phyloP scores from a whole-genome alignment of 2,888 invertebrate species.

The Tanypteryx hageni region DNA sequence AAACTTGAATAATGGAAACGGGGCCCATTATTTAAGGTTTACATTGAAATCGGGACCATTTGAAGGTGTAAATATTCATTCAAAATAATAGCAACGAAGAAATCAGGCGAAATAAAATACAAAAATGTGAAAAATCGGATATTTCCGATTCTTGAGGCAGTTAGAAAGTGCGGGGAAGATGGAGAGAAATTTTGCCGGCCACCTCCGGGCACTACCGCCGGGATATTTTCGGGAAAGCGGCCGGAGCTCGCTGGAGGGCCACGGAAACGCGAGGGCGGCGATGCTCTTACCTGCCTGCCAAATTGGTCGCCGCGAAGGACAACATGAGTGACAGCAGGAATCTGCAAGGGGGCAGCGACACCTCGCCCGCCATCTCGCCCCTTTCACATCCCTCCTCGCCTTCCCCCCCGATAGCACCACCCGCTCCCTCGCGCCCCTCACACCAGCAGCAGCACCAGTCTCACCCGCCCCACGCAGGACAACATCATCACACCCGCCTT shows the following conservation, averaged over 20 bases:
- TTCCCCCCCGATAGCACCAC: neutral
- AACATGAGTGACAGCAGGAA: constrained; percentile 33
- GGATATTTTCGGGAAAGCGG: neutral
- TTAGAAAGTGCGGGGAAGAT: neutral
- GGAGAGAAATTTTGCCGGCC: neutral
- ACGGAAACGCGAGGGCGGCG: neutral
- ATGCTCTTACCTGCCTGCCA: constrained; percentile 46
- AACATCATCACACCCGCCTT: constrained; percentile 49
- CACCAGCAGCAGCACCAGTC: neutral
- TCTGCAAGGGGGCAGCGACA: constrained; percentile 43
- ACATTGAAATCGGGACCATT: too few species aligned
- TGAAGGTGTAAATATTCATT: too few species aligned
- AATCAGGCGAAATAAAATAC: too few species aligned
- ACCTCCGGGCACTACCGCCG: neutral
- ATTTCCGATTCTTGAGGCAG: neutral
- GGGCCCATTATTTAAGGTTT: too few species aligned
- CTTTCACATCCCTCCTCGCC: constrained; percentile 38
- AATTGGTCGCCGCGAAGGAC: constrained; percentile 41
- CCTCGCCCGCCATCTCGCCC: constrained; percentile 37
- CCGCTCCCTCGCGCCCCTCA: constrained; percentile 7
- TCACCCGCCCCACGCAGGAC: neutral
- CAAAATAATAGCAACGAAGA: too few species aligned
- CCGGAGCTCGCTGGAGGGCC: neutral
- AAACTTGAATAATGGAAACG: too few species aligned
- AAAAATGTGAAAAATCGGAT: too few species aligned